Evolutionary conservation across 2,113 vertebrate species (phyloP), one percentile per base, ranked within the genome.

Genomic region (Mixornis gularis): DNA sequence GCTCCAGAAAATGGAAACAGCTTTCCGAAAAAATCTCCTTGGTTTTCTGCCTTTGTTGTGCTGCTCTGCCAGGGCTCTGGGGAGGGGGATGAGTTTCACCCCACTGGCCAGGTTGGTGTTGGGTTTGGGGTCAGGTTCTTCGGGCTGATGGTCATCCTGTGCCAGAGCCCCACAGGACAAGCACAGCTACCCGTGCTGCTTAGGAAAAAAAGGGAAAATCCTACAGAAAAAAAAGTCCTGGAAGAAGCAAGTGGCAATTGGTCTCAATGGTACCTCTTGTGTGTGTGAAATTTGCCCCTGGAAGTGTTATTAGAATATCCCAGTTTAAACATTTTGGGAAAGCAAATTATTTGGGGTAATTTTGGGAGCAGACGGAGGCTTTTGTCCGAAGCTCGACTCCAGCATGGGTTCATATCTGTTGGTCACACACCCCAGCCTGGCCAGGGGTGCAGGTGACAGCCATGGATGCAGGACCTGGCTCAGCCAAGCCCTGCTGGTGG

Each of bases 1-100:
- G 89, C 89, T 27, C 7, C 2, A 22, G 77, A 93, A 95, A 95
- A 95, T 85, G 68, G 88, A 93, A 95, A 93, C 82, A 90, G 82
- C 93, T 95, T 92, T 88, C 41, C 5, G 3, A 77, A 94, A 74
- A 73, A 62, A 70, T 59, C 51, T 34, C 49, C 56, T 40, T 27
- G 49, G 22, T 22, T 91, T 79, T 83, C 59, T 1, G 4, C 46
- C 76, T 78, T 63, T 56, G 56, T 73, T 79, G 90, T 68, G 62
- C 66, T 55, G 92, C 87, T 82, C 40, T 9, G 41, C 0, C 4
- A 14, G 46, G 34, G 14, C 21, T 59, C 26, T 0, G 1, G 17
- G 63, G 25, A 46, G 36, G 24, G 9, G 14, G 38, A 5, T 9
- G 64, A 0, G 2, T 44, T 62, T 25, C 74, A 78, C 38, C 59